Evolutionary conservation across 1,140 invertebrate genomes (phyloP).

Genomic region (Melanaphis sacchari): DNA sequence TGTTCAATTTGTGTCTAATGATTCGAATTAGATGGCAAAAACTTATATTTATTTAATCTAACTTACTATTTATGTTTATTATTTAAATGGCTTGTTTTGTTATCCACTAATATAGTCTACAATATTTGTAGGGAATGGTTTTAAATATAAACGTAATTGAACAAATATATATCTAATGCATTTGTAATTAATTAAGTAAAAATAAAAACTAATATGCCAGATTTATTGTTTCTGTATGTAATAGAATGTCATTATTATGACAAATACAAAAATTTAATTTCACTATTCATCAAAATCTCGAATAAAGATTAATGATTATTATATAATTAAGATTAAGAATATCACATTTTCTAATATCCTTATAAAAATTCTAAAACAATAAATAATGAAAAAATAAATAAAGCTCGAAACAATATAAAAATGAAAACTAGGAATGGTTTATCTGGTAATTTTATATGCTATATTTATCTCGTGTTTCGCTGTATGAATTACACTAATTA

Average conservation of each 20-base stretch:
- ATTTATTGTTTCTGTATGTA: background rate
- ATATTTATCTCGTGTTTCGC: no score
- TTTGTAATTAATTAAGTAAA: background rate
- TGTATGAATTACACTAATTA: background rate
- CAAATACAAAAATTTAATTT: background rate
- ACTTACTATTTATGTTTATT: background rate
- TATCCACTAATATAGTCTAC: background rate
- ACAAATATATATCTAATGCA: background rate
- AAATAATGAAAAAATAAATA: background rate
- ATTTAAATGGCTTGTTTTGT: constrained; percentile 9
- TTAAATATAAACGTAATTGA: background rate
- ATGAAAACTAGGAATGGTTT: background rate
- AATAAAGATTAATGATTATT: background rate
- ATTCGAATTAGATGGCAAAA: background rate
- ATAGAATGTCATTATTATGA: background rate
- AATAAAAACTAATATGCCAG: background rate
- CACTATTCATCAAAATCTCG: background rate
- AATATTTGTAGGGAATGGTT: background rate
- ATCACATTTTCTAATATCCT: background rate
- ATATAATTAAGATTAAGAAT: background rate
- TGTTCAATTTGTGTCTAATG: background rate
- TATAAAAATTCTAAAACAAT: background rate
- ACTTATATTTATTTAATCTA: background rate
- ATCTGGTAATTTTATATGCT: no score
- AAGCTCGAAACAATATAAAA: background rate